Conservation (phyloP, 2,113 vertebrate genomes). For the Antigone vipio region DNA sequence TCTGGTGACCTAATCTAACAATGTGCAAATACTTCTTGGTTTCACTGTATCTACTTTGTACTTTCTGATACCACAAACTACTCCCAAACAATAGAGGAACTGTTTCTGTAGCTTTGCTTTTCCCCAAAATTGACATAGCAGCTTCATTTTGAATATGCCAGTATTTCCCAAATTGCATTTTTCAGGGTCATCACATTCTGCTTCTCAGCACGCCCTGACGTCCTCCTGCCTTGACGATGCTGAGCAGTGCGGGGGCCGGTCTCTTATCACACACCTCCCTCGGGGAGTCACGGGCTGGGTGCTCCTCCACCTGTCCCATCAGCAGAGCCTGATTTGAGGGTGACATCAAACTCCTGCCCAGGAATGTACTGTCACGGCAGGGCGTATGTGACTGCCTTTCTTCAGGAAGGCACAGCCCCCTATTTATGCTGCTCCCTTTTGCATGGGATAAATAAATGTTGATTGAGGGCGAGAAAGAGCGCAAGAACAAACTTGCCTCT, state of each 20-base stretch:
- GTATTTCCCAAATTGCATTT: not conserved
- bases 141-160: not conserved
- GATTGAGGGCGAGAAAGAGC: not conserved
- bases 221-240: not conserved
- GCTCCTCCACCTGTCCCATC: not conserved
- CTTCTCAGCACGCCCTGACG: not conserved
- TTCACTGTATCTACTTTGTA: not conserved
- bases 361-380: fast-evolving
- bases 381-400: fast-evolving
- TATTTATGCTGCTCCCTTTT: not conserved
- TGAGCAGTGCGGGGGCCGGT: fast-evolving
- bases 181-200: not conserved
- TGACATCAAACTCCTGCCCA: fast-evolving
- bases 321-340: not conserved
- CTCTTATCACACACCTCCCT: not conserved
- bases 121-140: fast-evolving
- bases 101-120: not conserved
- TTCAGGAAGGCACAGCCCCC: not conserved
- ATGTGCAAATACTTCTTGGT: not conserved
- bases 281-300: fast-evolving
- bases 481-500: not conserved
- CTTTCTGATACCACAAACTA: not conserved
- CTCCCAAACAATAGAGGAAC: not conserved
- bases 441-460: not conserved
- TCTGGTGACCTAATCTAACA: not conserved